A percentile compares a stretch with the other conserved stretches of the same genome.
phyloP scores from a whole-genome alignment of 2,113 vertebrate species.

The Rhombomys opimus region DNA sequence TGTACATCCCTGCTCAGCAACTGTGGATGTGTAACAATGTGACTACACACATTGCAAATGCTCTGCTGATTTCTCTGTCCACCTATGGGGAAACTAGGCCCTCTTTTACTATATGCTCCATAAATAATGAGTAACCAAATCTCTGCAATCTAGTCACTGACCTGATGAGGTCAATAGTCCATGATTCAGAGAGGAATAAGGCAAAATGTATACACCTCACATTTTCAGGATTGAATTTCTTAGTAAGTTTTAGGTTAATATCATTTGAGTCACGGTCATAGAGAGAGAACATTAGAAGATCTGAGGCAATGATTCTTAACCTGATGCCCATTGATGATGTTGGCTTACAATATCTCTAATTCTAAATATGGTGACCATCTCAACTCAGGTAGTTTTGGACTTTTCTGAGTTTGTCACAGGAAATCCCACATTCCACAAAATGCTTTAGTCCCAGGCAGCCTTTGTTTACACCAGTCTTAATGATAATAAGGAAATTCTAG shows the following conservation, averaged over 20 bases:
- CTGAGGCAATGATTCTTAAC: slow-evolving; percentile 13
- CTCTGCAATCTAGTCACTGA: slow-evolving; percentile 17
- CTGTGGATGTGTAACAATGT: not conserved
- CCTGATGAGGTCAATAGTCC: slow-evolving; percentile 1
- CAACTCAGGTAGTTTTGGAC: not conserved
- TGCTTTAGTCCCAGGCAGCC: not conserved
- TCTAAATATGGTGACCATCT: not conserved
- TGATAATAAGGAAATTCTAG: not conserved
- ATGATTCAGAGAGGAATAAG: not conserved
- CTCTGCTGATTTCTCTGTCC: not conserved
- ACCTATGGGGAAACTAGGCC: not conserved
- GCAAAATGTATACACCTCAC: not conserved
- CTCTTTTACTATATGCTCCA: not conserved
- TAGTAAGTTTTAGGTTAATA: slow-evolving; percentile 22
- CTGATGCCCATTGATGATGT: not conserved
- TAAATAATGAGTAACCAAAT: not conserved
- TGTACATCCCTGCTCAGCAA: not conserved
- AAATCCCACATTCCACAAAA: not conserved
- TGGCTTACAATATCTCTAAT: not conserved
- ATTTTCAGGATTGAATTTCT: not conserved
- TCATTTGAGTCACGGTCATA: not conserved
- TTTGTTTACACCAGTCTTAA: not conserved
- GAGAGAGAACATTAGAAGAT: not conserved
- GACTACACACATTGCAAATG: not conserved
- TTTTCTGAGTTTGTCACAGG: slow-evolving; percentile 29